phyloP scores from a whole-genome alignment of 1,140 invertebrate genomes.

The Lordiphosa mommai region DNA sequence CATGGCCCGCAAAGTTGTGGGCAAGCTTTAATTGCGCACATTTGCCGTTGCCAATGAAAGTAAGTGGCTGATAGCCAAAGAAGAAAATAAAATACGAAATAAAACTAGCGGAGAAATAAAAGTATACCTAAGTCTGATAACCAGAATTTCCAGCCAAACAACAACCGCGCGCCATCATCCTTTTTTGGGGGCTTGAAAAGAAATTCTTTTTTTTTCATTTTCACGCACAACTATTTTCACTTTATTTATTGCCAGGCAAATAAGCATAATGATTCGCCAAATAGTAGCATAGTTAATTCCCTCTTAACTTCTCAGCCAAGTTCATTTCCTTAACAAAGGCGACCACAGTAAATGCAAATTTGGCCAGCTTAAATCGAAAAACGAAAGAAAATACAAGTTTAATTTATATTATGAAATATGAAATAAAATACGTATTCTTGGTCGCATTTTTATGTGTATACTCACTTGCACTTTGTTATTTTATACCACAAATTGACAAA shows the following conservation, averaged over 20 bases:
- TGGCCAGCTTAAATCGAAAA: constrained; percentile 8
- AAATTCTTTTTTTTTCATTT: constrained; percentile 39
- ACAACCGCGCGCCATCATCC: constrained; percentile 11
- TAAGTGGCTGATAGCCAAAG: constrained; percentile 18
- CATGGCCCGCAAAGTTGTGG: constrained; percentile 5
- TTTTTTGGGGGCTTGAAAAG: constrained; percentile 35
- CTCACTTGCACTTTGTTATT: no score
- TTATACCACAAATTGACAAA: no score
- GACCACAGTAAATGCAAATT: constrained; percentile 3
- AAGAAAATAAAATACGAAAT: constrained; percentile 10
- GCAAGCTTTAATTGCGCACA: constrained; percentile 30
- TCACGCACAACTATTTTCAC: constrained; percentile 16
- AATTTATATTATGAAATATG: no score
- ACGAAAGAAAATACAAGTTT: no score
- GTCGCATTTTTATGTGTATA: constrained; percentile 36
- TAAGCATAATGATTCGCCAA: no score
- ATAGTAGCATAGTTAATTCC: no score
- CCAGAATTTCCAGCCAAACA: constrained; percentile 64
- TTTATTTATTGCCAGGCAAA: not conserved
- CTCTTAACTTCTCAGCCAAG: no score
- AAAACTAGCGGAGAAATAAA: constrained; percentile 15
- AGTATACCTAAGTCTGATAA: constrained; percentile 39
- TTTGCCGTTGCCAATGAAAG: constrained; percentile 34
- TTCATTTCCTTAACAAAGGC: no score
- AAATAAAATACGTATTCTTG: no score